phyloP scores from a whole-genome alignment of 53 echinoderm and acorn worm genomes.

The Glandiceps talaboti region DNA sequence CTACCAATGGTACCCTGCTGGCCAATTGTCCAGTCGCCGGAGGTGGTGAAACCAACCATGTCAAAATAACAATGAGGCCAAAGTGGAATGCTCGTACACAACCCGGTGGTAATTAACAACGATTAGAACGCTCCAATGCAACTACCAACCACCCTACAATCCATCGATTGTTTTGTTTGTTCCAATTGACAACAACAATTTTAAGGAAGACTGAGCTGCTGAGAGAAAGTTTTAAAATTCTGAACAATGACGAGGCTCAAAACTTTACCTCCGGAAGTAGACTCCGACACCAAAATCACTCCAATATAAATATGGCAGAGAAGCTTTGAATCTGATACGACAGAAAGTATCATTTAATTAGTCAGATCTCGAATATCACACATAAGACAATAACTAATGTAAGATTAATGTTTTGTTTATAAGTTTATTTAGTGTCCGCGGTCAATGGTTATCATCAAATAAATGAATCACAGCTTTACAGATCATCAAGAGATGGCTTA shows the following conservation, averaged over 20 bases:
- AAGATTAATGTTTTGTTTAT: too few species aligned
- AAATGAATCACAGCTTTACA: too few species aligned
- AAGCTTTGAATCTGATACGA: too few species aligned
- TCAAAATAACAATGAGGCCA: background rate
- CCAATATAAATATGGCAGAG: too few species aligned
- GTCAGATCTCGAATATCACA: too few species aligned
- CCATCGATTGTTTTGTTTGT: background rate
- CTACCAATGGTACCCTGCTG: background rate
- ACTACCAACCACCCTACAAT: background rate
- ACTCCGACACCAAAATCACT: too few species aligned
- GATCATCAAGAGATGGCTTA: too few species aligned
- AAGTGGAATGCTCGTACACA: background rate
- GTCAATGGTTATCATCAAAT: too few species aligned
- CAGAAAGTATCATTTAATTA: too few species aligned
- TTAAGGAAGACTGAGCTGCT: background rate
- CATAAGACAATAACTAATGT: too few species aligned
- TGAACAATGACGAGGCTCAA: background rate
- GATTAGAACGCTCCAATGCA: background rate
- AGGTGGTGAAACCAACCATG: background rate
- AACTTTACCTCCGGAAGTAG: too few species aligned
- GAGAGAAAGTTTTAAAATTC: background rate
- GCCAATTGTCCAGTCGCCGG: background rate
- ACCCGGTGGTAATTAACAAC: background rate
- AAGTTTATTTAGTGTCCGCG: too few species aligned
- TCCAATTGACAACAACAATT: background rate